Evolutionary conservation across 2,797 vertebrate genomes (phyloP), one percentile per base, ranked within the genome.

Genomic region (Phoeniculus purpureus): DNA sequence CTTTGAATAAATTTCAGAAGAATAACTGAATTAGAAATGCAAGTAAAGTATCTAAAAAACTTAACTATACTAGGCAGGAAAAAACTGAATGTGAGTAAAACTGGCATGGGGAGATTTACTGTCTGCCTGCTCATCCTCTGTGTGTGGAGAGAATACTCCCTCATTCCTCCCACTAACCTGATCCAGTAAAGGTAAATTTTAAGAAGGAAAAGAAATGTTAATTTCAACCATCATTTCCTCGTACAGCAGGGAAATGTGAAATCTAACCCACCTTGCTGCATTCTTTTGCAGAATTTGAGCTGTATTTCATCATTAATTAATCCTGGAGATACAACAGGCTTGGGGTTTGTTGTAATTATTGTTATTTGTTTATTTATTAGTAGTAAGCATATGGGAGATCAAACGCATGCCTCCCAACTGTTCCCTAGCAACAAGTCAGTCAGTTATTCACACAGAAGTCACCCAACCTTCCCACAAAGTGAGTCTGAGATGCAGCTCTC

Each of bases 1-100:
- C 97, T 98, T 97, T 98, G 98, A 98, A 98, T 98, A 98, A 97
- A 97, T 98, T 98, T 98, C 96, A 97, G 96, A 97, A 97, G 97
- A 97, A 98, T 98, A 98, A 98, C 97, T 96, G 96, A 97, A 98
- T 98, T 98, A 98, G 97, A 97, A 97, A 98, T 97, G 96, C 97
- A 96, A 98, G 97, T 95, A 96, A 98, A 97, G 97, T 97, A 97
- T 95, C 97, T 97, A 95, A 97, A 96, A 97, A 98, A 96, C 97
- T 97, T 97, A 93, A 96, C 96, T 94, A 90, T 94, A 61, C 92
- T 50, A 91, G 96, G 97, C 96, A 97, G 91, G 85, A 85, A 93
- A 43, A 94, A 92, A 87, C 83, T 91, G 68, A 47, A 87, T 83
- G 67, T 1, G 10, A 92, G 81, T 87, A 94, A 81, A 92, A 84